Evolutionary conservation across 2,888 invertebrate species (phyloP).

Genomic region (Ophonus ardosiacus): DNA sequence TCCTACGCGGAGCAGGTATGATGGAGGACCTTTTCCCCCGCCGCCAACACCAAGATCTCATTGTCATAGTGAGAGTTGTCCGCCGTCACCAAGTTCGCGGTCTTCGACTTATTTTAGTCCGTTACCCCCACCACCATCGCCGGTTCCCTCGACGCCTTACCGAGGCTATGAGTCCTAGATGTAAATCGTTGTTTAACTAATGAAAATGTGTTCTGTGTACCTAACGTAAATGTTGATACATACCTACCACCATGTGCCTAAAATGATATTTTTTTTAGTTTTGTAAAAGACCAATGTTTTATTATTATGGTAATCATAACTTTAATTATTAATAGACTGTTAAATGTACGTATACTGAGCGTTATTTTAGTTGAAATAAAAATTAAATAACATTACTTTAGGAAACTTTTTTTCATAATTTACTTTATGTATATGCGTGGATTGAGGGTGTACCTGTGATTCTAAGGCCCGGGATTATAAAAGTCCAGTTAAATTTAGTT

Average conservation of each 20-base stretch:
- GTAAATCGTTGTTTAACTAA: constrained; percentile 20
- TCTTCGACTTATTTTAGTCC: constrained; percentile 89
- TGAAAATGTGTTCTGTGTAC: constrained; percentile 53
- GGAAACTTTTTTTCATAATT: too few species aligned
- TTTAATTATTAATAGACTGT: constrained; percentile 51
- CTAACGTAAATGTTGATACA: constrained; percentile 51
- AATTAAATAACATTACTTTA: constrained; percentile 1
- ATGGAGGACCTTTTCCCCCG: constrained; percentile 85
- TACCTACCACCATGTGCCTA: constrained; percentile 62
- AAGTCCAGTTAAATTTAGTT: too few species aligned
- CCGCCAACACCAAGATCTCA: constrained; percentile 87
- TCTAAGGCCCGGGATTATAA: not conserved
- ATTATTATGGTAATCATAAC: constrained; percentile 44
- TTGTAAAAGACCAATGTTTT: constrained; percentile 53
- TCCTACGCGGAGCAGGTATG: constrained; percentile 78
- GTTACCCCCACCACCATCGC: constrained; percentile 91
- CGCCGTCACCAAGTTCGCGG: constrained; percentile 84
- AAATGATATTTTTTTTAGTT: constrained; percentile 46
- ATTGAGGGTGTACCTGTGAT: not conserved
- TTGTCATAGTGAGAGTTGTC: constrained; percentile 85
- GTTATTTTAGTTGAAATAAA: constrained; percentile 54
- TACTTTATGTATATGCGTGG: not conserved
- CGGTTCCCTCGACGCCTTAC: constrained; percentile 80
- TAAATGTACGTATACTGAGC: constrained; percentile 42
- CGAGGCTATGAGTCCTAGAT: constrained; percentile 75